A percentile compares a stretch with the other conserved stretches of the same genome.
These are phyloP conservation scores for Erebia ligea DNA, from an alignment of 2,888 invertebrate genomes.

Conservation along the genomic window DNA sequence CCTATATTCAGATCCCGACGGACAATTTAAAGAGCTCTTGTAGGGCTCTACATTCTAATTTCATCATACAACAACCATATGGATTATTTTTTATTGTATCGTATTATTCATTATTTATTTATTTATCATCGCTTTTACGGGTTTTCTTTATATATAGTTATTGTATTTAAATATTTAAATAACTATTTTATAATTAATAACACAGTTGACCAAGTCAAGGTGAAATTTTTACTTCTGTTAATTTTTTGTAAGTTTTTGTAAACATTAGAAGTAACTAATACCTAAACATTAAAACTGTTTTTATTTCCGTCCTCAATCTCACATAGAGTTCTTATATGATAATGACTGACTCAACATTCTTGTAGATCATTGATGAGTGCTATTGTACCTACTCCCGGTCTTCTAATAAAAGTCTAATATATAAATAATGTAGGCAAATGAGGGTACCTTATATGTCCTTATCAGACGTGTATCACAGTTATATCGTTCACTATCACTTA, in stretches of 20 bases:
- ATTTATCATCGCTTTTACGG: neutral
- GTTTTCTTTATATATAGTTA: too few relatives aligned
- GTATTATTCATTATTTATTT: neutral
- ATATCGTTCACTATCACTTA: conserved; percentile 78
- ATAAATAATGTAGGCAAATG: neutral
- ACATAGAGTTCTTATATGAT: neutral
- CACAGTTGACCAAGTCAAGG: too few relatives aligned
- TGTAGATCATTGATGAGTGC: neutral
- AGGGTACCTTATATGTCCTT: conserved; percentile 75
- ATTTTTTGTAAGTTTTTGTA: too few relatives aligned
- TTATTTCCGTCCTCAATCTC: too few relatives aligned
- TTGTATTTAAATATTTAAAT: too few relatives aligned
- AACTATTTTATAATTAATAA: too few relatives aligned
- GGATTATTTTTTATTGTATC: neutral
- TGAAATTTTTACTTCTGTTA: too few relatives aligned
- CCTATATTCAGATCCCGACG: conserved; percentile 11
- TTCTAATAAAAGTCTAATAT: neutral
- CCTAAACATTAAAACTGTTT: too few relatives aligned
- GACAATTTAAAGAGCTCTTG: neutral
- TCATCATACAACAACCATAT: neutral
- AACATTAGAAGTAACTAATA: too few relatives aligned
- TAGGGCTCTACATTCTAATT: neutral
- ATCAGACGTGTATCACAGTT: conserved; percentile 69
- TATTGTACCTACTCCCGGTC: neutral
- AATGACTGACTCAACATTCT: neutral